These are phyloP conservation scores for Noctua janthina DNA, from an alignment of 2,888 invertebrate species.

Conservation along the genomic window DNA sequence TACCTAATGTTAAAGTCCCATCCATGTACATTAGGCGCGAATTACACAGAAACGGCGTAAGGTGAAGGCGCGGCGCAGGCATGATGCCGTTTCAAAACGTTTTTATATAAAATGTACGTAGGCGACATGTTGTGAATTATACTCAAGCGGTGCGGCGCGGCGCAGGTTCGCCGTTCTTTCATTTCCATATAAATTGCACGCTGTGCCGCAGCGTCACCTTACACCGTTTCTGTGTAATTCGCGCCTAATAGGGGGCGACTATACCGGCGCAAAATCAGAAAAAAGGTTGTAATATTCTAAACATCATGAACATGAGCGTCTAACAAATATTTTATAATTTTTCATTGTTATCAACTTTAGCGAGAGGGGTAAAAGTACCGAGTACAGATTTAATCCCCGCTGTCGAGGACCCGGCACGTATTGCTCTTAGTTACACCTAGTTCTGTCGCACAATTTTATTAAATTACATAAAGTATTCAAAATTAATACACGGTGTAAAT, in stretches of 20 bases:
- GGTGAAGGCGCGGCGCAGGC: no score
- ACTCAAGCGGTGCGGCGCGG: no score
- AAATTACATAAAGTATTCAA: constrained; percentile 43
- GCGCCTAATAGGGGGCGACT: neutral
- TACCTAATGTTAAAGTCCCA: neutral
- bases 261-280: no score
- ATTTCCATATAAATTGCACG: no score
- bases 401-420: constrained; percentile 68
- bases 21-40: neutral
- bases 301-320: constrained; percentile 20
- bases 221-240: no score
- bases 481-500: constrained; percentile 33
- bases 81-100: no score
- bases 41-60: no score
- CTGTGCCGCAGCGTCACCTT: no score
- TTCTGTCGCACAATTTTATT: constrained; percentile 43
- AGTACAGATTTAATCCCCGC: constrained; percentile 65
- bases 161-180: no score
- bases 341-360: constrained; percentile 55
- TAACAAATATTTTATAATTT: constrained; percentile 52
- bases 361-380: constrained; percentile 42
- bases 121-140: no score
- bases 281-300: constrained; percentile 13
- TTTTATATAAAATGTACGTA: no score
- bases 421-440: constrained; percentile 50